Evolutionary conservation across 1,140 invertebrate genomes (phyloP).

Genomic region (Anagrus nilaparvatae): DNA sequence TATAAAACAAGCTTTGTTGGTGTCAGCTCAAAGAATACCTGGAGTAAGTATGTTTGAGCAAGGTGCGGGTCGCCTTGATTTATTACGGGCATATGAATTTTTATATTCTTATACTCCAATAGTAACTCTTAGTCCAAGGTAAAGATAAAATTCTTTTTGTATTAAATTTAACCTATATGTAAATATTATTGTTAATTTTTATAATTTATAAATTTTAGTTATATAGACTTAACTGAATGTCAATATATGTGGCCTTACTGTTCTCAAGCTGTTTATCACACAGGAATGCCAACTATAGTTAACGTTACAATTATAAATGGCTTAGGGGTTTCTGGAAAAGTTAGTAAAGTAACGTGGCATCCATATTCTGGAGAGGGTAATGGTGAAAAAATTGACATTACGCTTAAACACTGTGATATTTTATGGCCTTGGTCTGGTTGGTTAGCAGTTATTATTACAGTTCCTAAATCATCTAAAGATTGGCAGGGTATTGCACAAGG

Average conservation of each 20-base stretch:
- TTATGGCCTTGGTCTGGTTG: slow-evolving; percentile 97
- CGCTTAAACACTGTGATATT: slow-evolving; percentile 66
- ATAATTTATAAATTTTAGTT: slow-evolving; percentile 42
- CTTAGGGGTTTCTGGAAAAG: slow-evolving; percentile 74
- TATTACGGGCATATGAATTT: slow-evolving; percentile 48
- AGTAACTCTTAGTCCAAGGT: slow-evolving; percentile 49
- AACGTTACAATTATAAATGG: slow-evolving; percentile 88
- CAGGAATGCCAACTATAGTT: slow-evolving; percentile 76
- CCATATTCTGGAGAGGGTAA: slow-evolving; percentile 66
- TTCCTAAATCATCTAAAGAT: slow-evolving; percentile 45
- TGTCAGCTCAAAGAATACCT: slow-evolving; percentile 72
- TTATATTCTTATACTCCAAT: slow-evolving; percentile 32
- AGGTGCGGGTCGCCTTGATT: slow-evolving; percentile 86
- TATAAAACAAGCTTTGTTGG: slow-evolving; percentile 88
- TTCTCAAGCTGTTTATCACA: slow-evolving; percentile 85
- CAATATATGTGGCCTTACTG: slow-evolving; percentile 98
- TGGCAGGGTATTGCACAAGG: slow-evolving; percentile 64
- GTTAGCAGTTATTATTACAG: slow-evolving; percentile 60
- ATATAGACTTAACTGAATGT: slow-evolving; percentile 87
- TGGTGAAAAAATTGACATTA: slow-evolving; percentile 61
- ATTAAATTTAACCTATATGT: no score
- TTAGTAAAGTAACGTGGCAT: slow-evolving; percentile 62
- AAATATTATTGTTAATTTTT: no score
- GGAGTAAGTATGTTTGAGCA: slow-evolving; percentile 95
- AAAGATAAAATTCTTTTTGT: slow-evolving; percentile 11